Base-by-base conservation (phyloP, 92 coral and sea anemone species). In the Epizoanthus rinbou region DNA sequence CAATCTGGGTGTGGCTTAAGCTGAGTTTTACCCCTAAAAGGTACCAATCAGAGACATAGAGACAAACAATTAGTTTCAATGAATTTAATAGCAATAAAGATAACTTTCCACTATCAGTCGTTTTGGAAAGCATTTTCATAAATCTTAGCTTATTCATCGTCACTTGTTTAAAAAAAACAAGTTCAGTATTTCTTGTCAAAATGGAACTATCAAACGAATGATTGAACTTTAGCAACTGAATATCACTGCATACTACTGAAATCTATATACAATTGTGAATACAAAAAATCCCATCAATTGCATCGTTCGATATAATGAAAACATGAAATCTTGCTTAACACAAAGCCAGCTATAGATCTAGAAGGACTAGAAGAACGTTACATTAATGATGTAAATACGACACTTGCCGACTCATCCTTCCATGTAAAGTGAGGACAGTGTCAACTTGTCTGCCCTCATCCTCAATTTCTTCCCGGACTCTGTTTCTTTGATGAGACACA, bases 391-490 rank as follows among this genome's bases (percentile, higher is more conserved):
- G 47, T 18, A 85, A 72, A 80, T 69, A 85, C 23, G 59, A 78
- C 22, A 85, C 85, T 78, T 79, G 57, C 45, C 85, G 80, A 81
- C 86, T 80, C 56, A 73, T 52, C 68, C 84, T n/a, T 75, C 86
- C 84, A 11, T 66, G 59, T 69, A 83, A 37, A 53, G 91, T 87
- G 22, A 68, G 14, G 25, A 83, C 87, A 22, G 80, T 64, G 82
- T 76, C 91, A 71, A 83, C 87, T 74, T 85, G 24, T 83, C 90
- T 83, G 56, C 90, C 90, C 4, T 87, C 90, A 87, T 87, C 90
- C 70, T 87, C 84, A 78, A 87, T 68, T 23, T 84, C 87, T 72
- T 73, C 75, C 35, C 53, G 73, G 65, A 47, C 65, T 33, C 73
- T 64, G 39, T 84, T 84, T 74, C 81, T 84, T 74, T 45, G 87